A percentile compares a stretch with the other conserved stretches of the same genome.
phyloP scores from a whole-genome alignment of 2,888 invertebrate genomes.

The Odontothrips loti region DNA sequence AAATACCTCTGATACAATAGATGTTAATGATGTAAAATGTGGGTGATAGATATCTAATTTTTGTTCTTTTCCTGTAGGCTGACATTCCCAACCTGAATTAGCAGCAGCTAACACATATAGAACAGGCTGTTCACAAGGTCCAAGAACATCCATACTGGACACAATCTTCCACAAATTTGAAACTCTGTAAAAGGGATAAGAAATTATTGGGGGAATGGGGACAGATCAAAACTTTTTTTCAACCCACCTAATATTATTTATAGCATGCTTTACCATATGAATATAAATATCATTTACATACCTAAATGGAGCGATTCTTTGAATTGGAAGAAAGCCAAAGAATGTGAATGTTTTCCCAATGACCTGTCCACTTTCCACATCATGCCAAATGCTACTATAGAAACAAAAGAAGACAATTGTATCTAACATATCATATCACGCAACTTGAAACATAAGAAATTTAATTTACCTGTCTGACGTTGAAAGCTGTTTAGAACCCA shows the following conservation, averaged over 20 bases:
- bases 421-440: not conserved
- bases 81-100: not conserved
- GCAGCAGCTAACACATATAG: not conserved
- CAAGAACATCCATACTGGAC: not conserved
- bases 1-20: not conserved
- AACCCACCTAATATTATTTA: not conserved
- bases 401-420: not conserved
- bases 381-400: not conserved
- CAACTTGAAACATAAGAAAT: not conserved
- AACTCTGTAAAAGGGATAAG: not conserved
- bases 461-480: not conserved
- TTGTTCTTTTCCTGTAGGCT: not conserved
- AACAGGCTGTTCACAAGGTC: not conserved
- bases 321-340: not conserved
- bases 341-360: not conserved
- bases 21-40: not conserved
- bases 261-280: not conserved
- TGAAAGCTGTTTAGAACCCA: conserved; percentile 16
- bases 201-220: not conserved
- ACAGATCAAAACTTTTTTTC: no score
- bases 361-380: not conserved
- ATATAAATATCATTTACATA: not conserved
- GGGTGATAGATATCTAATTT: not conserved
- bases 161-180: not conserved
- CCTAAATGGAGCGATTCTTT: conserved; percentile 7